phyloP scores from a whole-genome alignment of 1,140 invertebrate species.

The Drosophila arizonae region DNA sequence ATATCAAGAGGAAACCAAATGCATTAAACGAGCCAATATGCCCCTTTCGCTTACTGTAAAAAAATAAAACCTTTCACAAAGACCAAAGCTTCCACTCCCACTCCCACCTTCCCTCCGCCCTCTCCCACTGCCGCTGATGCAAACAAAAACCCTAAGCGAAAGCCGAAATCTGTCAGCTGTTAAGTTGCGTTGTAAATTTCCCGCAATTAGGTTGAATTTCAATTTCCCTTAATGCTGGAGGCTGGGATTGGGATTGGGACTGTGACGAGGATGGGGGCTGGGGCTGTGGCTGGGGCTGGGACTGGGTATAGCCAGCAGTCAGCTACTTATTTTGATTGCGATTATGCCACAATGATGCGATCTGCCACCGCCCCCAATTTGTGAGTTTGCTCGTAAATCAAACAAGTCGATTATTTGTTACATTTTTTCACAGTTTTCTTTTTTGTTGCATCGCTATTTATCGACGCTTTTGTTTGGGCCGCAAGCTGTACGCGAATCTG shows the following conservation, averaged over 20 bases:
- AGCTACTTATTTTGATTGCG: conserved; percentile 75
- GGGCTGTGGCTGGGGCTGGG: not conserved
- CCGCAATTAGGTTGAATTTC: conserved; percentile 79
- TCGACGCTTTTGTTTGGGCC: conserved; percentile 37
- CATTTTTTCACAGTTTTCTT: conserved; percentile 31
- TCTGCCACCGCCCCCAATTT: not conserved
- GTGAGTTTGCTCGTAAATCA: conserved; percentile 39
- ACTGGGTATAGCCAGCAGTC: not conserved
- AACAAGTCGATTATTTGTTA: conserved; percentile 42
- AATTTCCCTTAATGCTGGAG: conserved; percentile 49
- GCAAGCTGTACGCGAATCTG: not conserved
- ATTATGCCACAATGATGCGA: conserved; percentile 27
- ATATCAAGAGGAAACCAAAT: no score
- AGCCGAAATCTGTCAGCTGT: conserved; percentile 71
- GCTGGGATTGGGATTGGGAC: not conserved
- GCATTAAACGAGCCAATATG: not conserved
- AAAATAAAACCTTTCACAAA: conserved; percentile 4
- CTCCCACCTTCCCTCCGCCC: no score
- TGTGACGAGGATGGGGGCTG: not conserved
- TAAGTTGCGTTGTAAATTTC: conserved; percentile 78
- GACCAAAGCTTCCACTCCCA: no score
- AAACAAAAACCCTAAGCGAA: conserved; percentile 25
- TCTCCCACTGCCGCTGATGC: not conserved
- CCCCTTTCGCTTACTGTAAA: not conserved
- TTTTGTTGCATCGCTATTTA: conserved; percentile 47